phyloP scores from a whole-genome alignment of 2,888 invertebrate species.

The Drosophila nr. perissopoda region DNA sequence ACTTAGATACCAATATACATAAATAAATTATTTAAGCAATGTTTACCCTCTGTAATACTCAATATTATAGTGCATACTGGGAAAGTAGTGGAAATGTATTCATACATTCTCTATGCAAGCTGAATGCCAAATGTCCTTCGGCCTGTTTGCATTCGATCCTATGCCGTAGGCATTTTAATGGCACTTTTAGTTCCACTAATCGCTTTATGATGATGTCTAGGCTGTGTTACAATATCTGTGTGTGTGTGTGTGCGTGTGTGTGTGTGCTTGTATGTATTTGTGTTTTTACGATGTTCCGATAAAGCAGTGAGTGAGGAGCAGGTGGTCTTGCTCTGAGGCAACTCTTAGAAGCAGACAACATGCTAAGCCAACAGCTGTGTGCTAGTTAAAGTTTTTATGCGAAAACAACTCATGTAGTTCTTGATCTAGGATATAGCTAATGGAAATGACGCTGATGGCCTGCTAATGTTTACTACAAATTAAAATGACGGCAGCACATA shows the following conservation, averaged over 20 bases:
- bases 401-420: conserved; percentile 27
- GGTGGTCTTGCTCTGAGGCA: conserved; percentile 32
- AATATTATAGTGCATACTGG: neutral
- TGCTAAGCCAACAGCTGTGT: conserved; percentile 37
- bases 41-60: neutral
- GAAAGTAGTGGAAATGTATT: conserved; percentile 49
- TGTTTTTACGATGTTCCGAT: conserved; percentile 14
- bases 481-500: conserved; percentile 10
- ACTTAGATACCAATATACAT: neutral
- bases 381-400: conserved; percentile 43
- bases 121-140: conserved; percentile 43
- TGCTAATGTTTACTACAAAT: conserved; percentile 31
- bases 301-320: conserved; percentile 30
- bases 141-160: conserved; percentile 29
- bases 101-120: conserved; percentile 4
- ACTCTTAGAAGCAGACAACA: conserved; percentile 22
- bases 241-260: neutral
- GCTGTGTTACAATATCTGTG: conserved; percentile 5
- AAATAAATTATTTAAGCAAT: neutral
- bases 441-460: conserved; percentile 34
- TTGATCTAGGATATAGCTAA: conserved; percentile 12
- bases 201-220: conserved; percentile 77
- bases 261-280: conserved; percentile 13
- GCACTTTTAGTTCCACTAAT: conserved; percentile 76
- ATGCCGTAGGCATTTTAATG: conserved; percentile 69